These are phyloP conservation scores for Stenotaenia linearis DNA, from an alignment of 2,888 invertebrate species.

Conservation along the genomic window DNA sequence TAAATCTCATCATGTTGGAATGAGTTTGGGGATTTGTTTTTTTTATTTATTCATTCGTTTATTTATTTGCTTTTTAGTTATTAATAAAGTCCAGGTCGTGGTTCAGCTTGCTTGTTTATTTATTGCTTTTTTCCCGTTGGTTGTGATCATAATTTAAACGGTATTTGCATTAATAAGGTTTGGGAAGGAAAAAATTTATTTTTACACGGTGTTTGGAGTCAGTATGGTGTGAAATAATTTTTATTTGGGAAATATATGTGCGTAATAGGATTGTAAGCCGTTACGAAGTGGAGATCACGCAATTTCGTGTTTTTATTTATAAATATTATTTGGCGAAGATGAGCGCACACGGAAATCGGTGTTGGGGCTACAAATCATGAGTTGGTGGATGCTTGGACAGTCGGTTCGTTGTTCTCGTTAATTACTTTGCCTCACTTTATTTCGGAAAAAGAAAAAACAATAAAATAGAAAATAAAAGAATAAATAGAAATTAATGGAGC, in stretches of 20 bases:
- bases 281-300: slow-evolving; percentile 4
- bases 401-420: not conserved
- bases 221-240: not conserved
- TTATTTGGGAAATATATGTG: not conserved
- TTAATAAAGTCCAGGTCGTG: slow-evolving; percentile 5
- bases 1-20: slow-evolving; percentile 12
- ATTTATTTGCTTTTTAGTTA: slow-evolving; percentile 10
- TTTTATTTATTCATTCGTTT: slow-evolving; percentile 14
- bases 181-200: not conserved
- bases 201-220: not conserved
- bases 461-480: not conserved
- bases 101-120: not conserved
- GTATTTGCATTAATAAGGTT: slow-evolving; percentile 8
- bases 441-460: not conserved
- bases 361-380: slow-evolving; percentile 2
- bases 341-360: slow-evolving; percentile 11
- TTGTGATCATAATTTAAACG: not conserved
- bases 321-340: not conserved
- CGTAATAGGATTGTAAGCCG: not conserved
- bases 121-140: not conserved
- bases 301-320: slow-evolving; percentile 3
- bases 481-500: slow-evolving; percentile 4
- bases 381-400: not conserved
- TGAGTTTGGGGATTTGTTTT: not conserved
- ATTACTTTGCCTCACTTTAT: not conserved